phyloP scores from a whole-genome alignment of 1,140 invertebrate genomes.

The Leguminivora glycinivorella region DNA sequence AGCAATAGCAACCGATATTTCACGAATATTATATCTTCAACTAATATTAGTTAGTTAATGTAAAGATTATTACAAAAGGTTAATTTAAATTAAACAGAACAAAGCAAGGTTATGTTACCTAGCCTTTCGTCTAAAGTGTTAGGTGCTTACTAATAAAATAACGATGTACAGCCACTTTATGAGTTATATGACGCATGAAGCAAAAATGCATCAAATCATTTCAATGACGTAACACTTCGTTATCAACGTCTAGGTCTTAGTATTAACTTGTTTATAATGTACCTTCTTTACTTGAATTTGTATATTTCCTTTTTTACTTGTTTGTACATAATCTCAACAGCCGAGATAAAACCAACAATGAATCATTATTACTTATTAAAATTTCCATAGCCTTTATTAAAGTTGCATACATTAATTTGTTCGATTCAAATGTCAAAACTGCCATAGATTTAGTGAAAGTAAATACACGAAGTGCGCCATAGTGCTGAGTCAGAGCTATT shows the following conservation, averaged over 20 bases:
- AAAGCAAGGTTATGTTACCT: too few relatives aligned
- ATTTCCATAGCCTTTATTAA: not conserved
- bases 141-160: not conserved
- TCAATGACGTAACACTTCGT: not conserved
- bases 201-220: conserved; percentile 4
- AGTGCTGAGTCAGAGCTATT: not conserved
- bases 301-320: not conserved
- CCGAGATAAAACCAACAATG: not conserved
- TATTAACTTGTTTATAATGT: not conserved
- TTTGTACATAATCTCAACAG: not conserved
- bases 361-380: not conserved
- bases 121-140: too few relatives aligned
- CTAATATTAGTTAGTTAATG: too few relatives aligned
- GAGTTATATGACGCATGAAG: conserved; percentile 9
- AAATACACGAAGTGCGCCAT: not conserved
- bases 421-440: not conserved
- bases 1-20: too few relatives aligned
- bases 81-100: too few relatives aligned
- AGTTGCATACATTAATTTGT: not conserved
- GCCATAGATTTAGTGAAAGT: conserved; percentile 19
- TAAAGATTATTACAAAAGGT: too few relatives aligned
- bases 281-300: not conserved
- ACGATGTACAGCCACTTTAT: not conserved
- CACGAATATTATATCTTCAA: too few relatives aligned
- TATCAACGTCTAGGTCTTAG: not conserved